Percentiles rank a stretch among this genome's conserved stretches.
Conservation (phyloP, 2,113 vertebrate species). For the Calidris pygmaea region DNA sequence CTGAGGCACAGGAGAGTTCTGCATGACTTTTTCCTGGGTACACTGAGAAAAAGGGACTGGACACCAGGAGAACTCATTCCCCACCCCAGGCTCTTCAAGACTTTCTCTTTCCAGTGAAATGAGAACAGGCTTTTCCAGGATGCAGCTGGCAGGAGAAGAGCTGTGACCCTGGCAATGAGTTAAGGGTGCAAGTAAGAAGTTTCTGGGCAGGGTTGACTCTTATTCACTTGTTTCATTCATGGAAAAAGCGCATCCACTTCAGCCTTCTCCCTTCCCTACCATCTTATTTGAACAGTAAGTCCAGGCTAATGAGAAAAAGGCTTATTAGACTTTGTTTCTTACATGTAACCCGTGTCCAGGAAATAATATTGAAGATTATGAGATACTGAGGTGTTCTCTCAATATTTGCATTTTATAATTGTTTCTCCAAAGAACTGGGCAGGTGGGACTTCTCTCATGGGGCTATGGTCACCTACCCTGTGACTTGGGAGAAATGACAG, state of each 20-base stretch:
- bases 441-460: not conserved
- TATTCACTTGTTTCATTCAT: not conserved
- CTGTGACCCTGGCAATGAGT: not conserved
- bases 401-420: slow-evolving; percentile 70
- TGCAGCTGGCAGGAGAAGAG: not conserved
- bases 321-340: slow-evolving; percentile 37
- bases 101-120: not conserved
- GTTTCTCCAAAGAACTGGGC: slow-evolving; percentile 42
- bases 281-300: slow-evolving; percentile 18
- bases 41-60: not conserved
- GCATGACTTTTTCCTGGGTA: not conserved
- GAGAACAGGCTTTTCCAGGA: not conserved
- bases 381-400: slow-evolving; percentile 1
- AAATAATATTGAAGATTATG: slow-evolving; percentile 36
- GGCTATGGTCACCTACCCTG: not conserved
- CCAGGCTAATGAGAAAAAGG: not conserved
- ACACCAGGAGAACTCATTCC: not conserved
- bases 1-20: not conserved
- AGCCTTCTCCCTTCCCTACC: not conserved
- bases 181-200: not conserved
- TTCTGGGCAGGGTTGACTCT: not conserved
- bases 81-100: not conserved
- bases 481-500: not conserved
- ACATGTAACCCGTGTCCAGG: not conserved
- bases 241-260: not conserved